Evolutionary conservation across 2,797 vertebrate species (phyloP).

Genomic region (Phrynocephalus vlangalii): DNA sequence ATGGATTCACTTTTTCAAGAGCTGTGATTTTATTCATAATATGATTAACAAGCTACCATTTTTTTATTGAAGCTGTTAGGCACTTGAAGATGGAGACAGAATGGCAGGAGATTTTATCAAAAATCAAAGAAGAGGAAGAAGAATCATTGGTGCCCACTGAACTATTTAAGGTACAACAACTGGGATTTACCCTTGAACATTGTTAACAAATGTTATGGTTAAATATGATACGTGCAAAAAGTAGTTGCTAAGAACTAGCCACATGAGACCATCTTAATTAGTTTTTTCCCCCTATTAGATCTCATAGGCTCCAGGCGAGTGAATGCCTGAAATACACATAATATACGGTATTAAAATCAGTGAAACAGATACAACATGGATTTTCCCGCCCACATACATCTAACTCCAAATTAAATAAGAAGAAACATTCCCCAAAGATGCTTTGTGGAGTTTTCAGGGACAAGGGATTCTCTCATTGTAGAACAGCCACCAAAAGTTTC

Average conservation of each 20-base stretch:
- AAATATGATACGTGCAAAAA: background rate
- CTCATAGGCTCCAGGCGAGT: background rate
- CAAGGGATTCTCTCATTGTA: background rate
- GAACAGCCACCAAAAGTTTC: background rate
- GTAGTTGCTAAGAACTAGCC: background rate
- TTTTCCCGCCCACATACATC: background rate
- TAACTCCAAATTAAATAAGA: background rate
- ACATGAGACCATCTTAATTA: background rate
- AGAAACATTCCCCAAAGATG: background rate
- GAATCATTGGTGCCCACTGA: conserved; percentile 89
- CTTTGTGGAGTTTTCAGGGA: background rate
- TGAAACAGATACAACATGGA: background rate
- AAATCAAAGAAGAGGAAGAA: conserved; percentile 84
- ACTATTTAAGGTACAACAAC: conserved; percentile 86
- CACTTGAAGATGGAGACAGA: conserved; percentile 85
- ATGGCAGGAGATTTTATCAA: conserved; percentile 90
- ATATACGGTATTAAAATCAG: background rate
- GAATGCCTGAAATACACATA: background rate
- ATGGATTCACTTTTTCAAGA: background rate
- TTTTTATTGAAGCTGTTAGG: conserved; percentile 83
- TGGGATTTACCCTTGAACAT: background rate
- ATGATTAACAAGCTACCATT: conserved; percentile 28
- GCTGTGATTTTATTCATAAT: background rate
- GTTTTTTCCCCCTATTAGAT: background rate
- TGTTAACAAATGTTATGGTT: conserved; percentile 16